A percentile compares a stretch with the other conserved stretches of the same genome.
phyloP scores from a whole-genome alignment of 2,113 vertebrate genomes.

The Oophaga pumilio region DNA sequence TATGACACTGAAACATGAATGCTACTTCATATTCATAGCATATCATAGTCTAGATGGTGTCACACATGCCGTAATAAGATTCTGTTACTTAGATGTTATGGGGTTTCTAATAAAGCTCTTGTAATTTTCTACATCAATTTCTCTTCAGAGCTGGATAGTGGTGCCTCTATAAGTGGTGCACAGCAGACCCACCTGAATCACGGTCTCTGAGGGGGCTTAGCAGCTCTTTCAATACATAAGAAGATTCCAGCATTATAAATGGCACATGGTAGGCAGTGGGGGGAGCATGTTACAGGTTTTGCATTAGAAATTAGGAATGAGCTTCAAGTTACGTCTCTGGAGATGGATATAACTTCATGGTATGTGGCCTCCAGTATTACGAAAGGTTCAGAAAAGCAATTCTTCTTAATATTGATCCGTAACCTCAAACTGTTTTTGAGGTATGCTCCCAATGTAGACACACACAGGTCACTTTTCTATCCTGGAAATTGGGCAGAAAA shows the following conservation, averaged over 20 bases:
- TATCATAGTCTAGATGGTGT: neutral
- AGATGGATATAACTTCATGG: neutral
- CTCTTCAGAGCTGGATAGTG: neutral
- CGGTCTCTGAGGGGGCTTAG: neutral
- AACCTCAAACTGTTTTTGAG: neutral
- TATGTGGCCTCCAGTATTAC: neutral
- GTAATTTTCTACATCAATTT: too few relatives aligned
- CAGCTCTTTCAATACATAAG: neutral
- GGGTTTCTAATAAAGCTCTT: neutral
- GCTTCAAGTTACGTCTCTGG: neutral
- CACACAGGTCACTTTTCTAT: neutral
- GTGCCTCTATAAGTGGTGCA: neutral
- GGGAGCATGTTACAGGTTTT: neutral
- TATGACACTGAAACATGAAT: neutral
- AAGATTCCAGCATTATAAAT: neutral
- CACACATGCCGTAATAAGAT: neutral
- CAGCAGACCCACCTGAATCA: neutral
- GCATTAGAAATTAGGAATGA: neutral
- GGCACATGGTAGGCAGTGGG: neutral
- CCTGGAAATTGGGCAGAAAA: neutral
- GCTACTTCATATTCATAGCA: neutral
- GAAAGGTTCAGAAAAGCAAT: neutral
- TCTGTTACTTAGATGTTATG: neutral
- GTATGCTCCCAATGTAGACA: neutral
- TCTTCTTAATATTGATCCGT: neutral